Conservation (phyloP, 2,888 invertebrate genomes). For the Orthonychiurus folsomi region DNA sequence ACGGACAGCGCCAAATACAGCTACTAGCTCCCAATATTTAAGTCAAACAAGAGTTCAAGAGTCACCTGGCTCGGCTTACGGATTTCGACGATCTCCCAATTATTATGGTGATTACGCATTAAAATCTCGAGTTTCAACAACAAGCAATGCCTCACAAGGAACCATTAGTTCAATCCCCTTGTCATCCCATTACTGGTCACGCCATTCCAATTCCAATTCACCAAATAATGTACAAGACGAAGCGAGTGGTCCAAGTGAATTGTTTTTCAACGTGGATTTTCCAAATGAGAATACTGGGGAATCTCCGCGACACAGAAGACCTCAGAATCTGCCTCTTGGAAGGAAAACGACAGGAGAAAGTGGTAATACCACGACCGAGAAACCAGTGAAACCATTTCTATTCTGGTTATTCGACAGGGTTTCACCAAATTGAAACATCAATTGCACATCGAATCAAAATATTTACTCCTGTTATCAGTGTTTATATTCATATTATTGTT, state of each 20-base stretch:
- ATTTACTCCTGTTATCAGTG: too few relatives aligned
- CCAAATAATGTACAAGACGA: background rate
- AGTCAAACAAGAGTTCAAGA: background rate
- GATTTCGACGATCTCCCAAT: background rate
- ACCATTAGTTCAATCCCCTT: background rate
- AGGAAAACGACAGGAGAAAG: background rate
- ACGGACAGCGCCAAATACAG: background rate
- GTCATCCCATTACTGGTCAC: background rate
- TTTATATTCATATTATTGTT: too few relatives aligned
- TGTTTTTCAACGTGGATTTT: background rate
- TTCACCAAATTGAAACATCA: slow-evolving; percentile 27
- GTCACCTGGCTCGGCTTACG: background rate
- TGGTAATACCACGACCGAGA: background rate
- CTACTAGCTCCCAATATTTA: background rate
- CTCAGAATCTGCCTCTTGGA: background rate
- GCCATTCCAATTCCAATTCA: background rate
- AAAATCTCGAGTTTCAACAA: slow-evolving; percentile 7
- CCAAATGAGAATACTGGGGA: background rate
- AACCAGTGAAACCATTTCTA: slow-evolving; percentile 19
- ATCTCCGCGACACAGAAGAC: background rate
- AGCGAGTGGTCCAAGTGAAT: background rate
- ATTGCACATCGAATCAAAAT: too few relatives aligned
- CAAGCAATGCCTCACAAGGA: background rate
- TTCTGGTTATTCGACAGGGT: slow-evolving; percentile 28
- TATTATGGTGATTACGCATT: background rate